Evolutionary conservation across 2,113 vertebrate genomes (phyloP).

Genomic region (Rhizomys pruinosus): DNA sequence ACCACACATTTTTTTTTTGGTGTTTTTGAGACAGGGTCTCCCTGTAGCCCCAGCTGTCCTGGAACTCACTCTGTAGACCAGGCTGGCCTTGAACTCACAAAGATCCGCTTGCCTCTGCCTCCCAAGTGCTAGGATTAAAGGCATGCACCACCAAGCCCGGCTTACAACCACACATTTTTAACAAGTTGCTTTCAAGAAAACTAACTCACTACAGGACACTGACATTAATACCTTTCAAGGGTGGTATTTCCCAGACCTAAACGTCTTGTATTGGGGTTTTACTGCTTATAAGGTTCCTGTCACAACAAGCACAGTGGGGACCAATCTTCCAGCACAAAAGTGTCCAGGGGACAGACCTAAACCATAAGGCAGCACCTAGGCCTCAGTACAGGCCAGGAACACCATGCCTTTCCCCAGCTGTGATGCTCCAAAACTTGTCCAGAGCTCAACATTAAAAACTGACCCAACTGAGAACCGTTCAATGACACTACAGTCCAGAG

Average conservation of each 20-base stretch:
- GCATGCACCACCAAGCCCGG: too few species aligned
- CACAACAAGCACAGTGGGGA: background rate
- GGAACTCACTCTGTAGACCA: too few species aligned
- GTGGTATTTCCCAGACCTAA: background rate
- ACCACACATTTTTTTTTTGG: too few species aligned
- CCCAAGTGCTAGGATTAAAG: too few species aligned
- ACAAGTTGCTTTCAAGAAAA: background rate
- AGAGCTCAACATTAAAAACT: fast-evolving
- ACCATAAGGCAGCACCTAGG: too few species aligned
- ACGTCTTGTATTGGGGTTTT: background rate
- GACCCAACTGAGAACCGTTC: fast-evolving
- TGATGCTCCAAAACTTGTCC: fast-evolving
- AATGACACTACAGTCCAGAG: fast-evolving
- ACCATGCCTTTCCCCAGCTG: fast-evolving
- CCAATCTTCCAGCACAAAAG: background rate
- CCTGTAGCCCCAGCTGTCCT: too few species aligned
- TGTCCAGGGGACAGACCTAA: background rate
- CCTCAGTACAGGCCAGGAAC: background rate
- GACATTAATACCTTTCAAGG: background rate
- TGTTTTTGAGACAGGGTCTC: too few species aligned
- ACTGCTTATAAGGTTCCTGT: background rate
- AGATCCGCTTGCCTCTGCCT: too few species aligned
- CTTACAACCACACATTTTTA: background rate
- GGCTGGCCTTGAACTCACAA: too few species aligned
- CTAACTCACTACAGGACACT: background rate